phyloP scores from a whole-genome alignment of 2,797 vertebrate genomes.

The Tympanoctomys barrerae region DNA sequence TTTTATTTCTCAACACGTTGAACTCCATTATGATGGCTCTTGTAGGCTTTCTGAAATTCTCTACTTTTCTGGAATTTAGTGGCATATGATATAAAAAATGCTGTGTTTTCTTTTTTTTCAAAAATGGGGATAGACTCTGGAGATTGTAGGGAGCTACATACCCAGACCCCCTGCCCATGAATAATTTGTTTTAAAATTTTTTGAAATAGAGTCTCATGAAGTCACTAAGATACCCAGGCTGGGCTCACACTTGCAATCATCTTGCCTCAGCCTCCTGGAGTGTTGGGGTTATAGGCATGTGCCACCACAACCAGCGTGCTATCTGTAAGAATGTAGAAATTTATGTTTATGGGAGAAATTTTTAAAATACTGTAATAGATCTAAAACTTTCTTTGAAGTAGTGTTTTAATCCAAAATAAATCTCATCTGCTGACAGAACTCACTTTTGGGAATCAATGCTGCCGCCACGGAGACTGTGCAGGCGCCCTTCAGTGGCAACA shows the following conservation, averaged over 20 bases:
- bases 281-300: background rate
- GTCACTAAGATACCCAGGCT: background rate
- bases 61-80: slow-evolving; percentile 3
- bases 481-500: background rate
- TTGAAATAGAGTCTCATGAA: background rate
- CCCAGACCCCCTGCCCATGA: background rate
- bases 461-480: background rate
- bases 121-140: background rate
- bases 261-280: background rate
- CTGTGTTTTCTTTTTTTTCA: background rate
- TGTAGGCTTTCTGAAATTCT: background rate
- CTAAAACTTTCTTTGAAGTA: slow-evolving; percentile 28
- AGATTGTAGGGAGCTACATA: background rate
- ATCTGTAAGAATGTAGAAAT: background rate
- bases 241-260: background rate
- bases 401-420: slow-evolving; percentile 46
- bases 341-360: background rate
- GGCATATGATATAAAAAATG: background rate
- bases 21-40: slow-evolving; percentile 13
- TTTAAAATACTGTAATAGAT: background rate
- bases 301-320: background rate
- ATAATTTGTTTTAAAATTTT: background rate
- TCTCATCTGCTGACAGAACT: slow-evolving; percentile 20
- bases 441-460: background rate
- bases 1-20: slow-evolving; percentile 59